Evolutionary conservation across 2,113 vertebrate species (phyloP).

Genomic region (Cyprinodon variegatus): DNA sequence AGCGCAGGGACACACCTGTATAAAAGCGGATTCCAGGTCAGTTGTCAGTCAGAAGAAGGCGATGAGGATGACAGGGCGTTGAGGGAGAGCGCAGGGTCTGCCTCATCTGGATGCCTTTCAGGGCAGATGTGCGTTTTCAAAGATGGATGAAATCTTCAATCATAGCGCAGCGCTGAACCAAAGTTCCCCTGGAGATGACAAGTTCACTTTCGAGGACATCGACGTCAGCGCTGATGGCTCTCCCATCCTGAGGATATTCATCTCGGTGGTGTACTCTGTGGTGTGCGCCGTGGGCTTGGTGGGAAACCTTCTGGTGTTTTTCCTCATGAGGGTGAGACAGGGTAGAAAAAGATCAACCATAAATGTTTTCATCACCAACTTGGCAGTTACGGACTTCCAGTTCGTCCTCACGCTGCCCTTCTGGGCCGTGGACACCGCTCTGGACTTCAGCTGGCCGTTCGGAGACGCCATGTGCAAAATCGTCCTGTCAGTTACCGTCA

Average conservation of each 20-base stretch:
- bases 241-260: constrained; percentile 73
- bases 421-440: constrained; percentile 80
- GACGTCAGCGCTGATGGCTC: constrained; percentile 72
- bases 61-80: constrained; percentile 1
- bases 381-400: constrained; percentile 81
- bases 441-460: constrained; percentile 85
- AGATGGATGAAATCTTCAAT: constrained; percentile 77
- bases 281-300: constrained; percentile 79
- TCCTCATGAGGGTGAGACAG: constrained; percentile 77
- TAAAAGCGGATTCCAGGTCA: constrained; percentile 52
- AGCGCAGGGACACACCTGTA: constrained; percentile 51
- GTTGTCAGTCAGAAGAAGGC: constrained; percentile 19
- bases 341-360: constrained; percentile 75
- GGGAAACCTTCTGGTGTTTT: constrained; percentile 78
- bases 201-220: constrained; percentile 68
- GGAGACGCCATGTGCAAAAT: constrained; percentile 81
- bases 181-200: constrained; percentile 47
- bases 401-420: constrained; percentile 83
- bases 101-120: not conserved
- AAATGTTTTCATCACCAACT: constrained; percentile 79
- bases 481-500: constrained; percentile 79
- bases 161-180: constrained; percentile 63
- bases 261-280: constrained; percentile 77
- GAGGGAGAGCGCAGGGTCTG: not conserved
- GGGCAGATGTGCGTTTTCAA: constrained; percentile 8